phyloP scores from a whole-genome alignment of 2,797 vertebrate genomes.

The Platalea minor region DNA sequence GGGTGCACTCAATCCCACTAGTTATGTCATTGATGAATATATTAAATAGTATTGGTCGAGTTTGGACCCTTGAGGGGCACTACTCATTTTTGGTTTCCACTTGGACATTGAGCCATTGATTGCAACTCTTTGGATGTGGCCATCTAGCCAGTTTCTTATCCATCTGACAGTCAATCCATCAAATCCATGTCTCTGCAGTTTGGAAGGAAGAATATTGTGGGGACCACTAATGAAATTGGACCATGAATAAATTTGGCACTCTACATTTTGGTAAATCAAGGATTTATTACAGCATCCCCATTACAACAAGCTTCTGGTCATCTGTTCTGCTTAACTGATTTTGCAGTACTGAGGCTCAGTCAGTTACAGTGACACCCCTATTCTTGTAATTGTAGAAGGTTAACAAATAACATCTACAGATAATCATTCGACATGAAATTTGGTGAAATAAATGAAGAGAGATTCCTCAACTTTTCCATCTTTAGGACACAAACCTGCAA shows the following conservation, averaged over 20 bases:
- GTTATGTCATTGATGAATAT: neutral
- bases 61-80: neutral
- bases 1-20: neutral
- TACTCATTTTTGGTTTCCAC: neutral
- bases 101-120: neutral
- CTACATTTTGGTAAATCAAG: neutral
- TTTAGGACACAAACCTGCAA: neutral
- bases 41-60: neutral
- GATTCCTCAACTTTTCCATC: neutral
- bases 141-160: neutral
- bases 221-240: neutral
- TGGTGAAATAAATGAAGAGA: neutral
- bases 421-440: neutral
- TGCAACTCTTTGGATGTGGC: neutral
- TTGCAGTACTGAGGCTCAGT: conserved; percentile 44
- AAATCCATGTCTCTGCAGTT: neutral
- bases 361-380: neutral
- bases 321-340: conserved; percentile 51
- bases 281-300: conserved; percentile 1
- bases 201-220: neutral
- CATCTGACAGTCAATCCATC: neutral
- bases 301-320: conserved; percentile 9
- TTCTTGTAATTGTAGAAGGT: conserved; percentile 21
- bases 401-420: conserved; percentile 16
- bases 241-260: neutral